A percentile compares a stretch with the other conserved stretches of the same genome.
Evolutionary conservation across 2,113 vertebrate genomes (phyloP).

Genomic region (Pelvicachromis taeniatus): DNA sequence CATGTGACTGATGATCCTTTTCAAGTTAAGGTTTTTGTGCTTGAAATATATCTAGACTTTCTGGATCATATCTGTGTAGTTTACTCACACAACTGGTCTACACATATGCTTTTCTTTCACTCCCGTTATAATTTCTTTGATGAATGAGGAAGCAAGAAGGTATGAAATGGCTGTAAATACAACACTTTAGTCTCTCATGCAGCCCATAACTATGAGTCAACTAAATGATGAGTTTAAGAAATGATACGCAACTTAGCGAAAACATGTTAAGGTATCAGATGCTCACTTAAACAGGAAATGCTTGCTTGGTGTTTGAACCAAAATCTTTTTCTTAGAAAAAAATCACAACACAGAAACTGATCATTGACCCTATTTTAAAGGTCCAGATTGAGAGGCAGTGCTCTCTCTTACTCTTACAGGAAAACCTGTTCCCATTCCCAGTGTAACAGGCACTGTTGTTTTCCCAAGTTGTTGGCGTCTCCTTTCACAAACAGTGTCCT

Average conservation of each 20-base stretch:
- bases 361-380: background rate
- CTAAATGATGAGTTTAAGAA: background rate
- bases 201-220: background rate
- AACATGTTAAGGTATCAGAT: background rate
- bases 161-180: background rate
- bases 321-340: background rate
- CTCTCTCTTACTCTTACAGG: background rate
- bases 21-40: background rate
- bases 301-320: background rate
- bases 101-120: background rate
- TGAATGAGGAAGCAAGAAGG: background rate
- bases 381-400: background rate
- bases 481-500: too few relatives aligned
- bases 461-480: too few relatives aligned
- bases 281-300: background rate
- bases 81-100: background rate
- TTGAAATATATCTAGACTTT: background rate
- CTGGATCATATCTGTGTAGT: background rate
- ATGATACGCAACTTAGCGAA: background rate
- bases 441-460: too few relatives aligned
- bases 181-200: background rate
- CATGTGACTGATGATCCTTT: background rate
- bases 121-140: background rate
- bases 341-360: background rate
- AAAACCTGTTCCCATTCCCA: background rate